Evolutionary conservation across 2,888 invertebrate species (phyloP), one percentile per base, ranked within the genome.

Genomic region (Hoplodrina blanda): DNA sequence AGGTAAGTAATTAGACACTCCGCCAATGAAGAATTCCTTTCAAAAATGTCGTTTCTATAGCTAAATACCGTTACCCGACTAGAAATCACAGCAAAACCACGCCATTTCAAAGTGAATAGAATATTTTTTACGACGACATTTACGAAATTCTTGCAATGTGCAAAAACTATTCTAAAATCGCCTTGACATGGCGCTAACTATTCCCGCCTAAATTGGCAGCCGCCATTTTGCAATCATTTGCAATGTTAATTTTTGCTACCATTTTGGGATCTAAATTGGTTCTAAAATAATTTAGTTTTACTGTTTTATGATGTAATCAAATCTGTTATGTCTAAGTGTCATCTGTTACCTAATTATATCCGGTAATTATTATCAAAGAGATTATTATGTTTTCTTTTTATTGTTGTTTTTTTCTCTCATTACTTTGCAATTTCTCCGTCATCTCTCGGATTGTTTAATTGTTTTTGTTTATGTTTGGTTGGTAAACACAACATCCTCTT

Each of bases 171-270:
- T 73, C 75, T 83, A 82, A 82, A 81, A 68, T 82, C 68, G 73
- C 86, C 86, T 87, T 87, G 85, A 86, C 83, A 80, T 69, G 69
- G 67, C 74, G 78, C 67, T 77, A 78, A 79, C 78, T 82, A 79
- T 76, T 37, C 69, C 69, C 57, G 72, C 78, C 73, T 67, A 75
- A 78, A 80, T 74, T 67, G 76, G 56, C 44, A 70, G 67, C 52
- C 46, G 67, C 69, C 76, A 73, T 82, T 76, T 71, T 71, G 79
- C 55, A 82, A 82, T 74, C 41, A 80, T 81, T 81, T 81, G 77
- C 73, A 80, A 81, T 83, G 80, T 79, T 85, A 83, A 83, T 86
- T 83, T 84, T 63, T 85, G 80, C 72, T 83, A 84, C 83, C 76
- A 70, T 83, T 82, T 81, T 82, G 78, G 76, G 79, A 76, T 78